Evolutionary conservation across 2,888 invertebrate species (phyloP), one percentile per base, ranked within the genome.

Genomic region (Cyclophora albipunctata): DNA sequence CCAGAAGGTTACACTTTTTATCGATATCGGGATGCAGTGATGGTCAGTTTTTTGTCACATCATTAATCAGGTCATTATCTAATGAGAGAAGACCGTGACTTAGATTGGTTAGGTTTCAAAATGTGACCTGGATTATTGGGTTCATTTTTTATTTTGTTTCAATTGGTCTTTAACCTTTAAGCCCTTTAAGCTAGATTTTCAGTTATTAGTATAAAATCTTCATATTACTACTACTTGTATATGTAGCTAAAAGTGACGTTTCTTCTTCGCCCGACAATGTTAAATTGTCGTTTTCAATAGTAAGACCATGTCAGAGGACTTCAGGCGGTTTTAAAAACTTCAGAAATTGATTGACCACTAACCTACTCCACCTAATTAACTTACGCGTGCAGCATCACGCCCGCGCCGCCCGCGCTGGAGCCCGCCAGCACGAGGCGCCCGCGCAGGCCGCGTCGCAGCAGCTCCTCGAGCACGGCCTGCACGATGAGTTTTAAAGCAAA

Each of bases 391-490:
- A 98, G 82, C 92, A 98, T 93, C 20, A 97, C 97, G n/a, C 98
- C 98, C 0, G 96, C 93, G 1, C 96, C 98, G 2, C 98, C 98
- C 34, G 98, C 98, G 67, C 97, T 97, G 60, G 93, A 94, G 41
- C 94, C 97, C 20, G 95, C 94, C 45, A 98, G 86, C 37, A 97
- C 86, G 33, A 98, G 83, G 48, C 95, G 93, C 2, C 95, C 94
- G 33, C 94, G 93, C 40, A 86, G 75, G 0, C 91, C 91, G 7
- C 83, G 64, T 3, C 82, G 87, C 40, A 91, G 78, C 5, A 91
- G 72, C 59, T 91, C 91, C 3, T 81, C 75, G 34, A 91, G 82
- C 3, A 93, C 92, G 72, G 96, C 94, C 46, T 93, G 93, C 34
- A 98, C 92, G 48, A 98, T 95, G 52, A 93, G 88, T 0, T 96